Percentiles rank a stretch among this genome's conserved stretches.
phyloP scores from a whole-genome alignment of 64 coral and sea anemone genomes.

The Stichodactyla mertensii region DNA sequence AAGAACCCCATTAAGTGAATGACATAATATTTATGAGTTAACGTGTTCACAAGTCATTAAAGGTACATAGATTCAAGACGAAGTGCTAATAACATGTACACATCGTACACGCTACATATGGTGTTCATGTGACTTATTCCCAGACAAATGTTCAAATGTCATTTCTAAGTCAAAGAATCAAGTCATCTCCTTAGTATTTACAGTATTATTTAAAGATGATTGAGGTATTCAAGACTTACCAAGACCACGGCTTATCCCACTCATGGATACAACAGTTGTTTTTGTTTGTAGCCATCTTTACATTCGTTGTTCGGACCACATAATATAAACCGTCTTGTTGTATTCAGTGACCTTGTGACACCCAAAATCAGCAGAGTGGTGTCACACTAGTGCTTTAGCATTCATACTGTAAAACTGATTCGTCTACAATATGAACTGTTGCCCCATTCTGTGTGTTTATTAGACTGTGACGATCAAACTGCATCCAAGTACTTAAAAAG shows the following conservation, averaged over 20 bases:
- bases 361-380: neutral
- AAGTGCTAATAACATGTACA: neutral
- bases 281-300: neutral
- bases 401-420: neutral
- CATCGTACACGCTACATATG: neutral
- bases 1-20: neutral
- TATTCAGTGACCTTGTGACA: neutral
- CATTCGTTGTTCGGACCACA: neutral
- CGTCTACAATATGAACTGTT: neutral
- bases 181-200: neutral
- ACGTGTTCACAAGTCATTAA: neutral
- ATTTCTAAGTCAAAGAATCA: neutral
- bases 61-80: neutral
- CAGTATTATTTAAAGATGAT: neutral
- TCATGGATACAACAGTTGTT: neutral
- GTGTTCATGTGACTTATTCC: neutral
- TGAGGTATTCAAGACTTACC: neutral
- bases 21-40: neutral
- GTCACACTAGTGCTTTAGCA: neutral
- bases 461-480: neutral
- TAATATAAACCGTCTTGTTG: neutral
- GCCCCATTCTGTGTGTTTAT: neutral
- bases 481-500: neutral
- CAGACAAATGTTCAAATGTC: neutral
- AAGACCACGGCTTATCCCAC: neutral